Base-by-base conservation (phyloP, 2,888 invertebrate species). In the Trichacis sp. region DNA sequence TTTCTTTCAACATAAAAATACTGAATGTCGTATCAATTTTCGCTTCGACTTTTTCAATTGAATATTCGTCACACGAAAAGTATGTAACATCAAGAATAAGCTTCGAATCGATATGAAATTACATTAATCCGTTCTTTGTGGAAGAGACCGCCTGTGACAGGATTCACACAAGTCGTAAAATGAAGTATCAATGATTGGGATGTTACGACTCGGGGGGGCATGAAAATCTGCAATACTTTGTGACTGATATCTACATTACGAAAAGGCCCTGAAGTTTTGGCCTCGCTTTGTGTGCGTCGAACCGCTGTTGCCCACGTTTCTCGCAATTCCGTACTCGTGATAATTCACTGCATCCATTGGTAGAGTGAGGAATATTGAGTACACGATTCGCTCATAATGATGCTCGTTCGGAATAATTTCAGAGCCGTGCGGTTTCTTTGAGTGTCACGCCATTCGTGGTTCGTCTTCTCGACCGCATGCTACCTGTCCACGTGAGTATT, bases 391-490 rank as follows among this genome's bases (percentile, higher is more conserved):
- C 67, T 72, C 74, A 77, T 81, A 81, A 83, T 82, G 78, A 81
- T 79, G 78, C 79, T 78, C 74, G 80, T 76, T 71, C 73, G 70
- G 73, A 76, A 79, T 79, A 80, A 81, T 81, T 80, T 80, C 73
- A 62, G 71, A 70, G 64, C 69, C 62, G 70, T 72, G 80, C 81
- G 77, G 81, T 77, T 77, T 79, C 81, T 82, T 83, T 82, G 79
- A 80, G 67, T 81, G 81, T 81, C 79, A 77, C 79, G 78, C 77
- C 67, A 77, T 73, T 69, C 64, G 59, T 71, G 64, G 51, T 61
- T 64, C 60, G 55, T 62, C 55, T 40, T 36, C 42, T 49, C 55
- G 51, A 52, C 62, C 62, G 70, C 69, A 71, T 62, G 50, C 64
- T 70, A 66, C 67, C 56, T 58, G 58, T 56, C 60, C 45, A 38